Percentiles rank a stretch among this genome's conserved stretches.
These are phyloP conservation scores for Galago senegalensis DNA, from an alignment of 2,797 vertebrate genomes.

Conservation along the genomic window DNA sequence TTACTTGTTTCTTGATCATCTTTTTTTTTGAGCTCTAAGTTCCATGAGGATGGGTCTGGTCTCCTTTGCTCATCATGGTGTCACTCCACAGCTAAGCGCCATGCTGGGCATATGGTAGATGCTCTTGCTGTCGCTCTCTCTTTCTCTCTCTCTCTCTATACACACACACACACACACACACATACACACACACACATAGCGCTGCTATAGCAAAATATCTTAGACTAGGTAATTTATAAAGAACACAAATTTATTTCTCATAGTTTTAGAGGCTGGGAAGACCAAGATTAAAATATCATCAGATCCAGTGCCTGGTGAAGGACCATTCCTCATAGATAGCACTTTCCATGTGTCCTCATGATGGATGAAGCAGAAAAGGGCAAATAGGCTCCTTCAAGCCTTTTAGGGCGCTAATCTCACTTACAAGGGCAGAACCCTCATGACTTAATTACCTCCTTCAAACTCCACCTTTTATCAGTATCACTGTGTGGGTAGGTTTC, in stretches of 20 bases:
- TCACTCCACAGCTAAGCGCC: neutral
- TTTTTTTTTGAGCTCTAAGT: conserved; percentile 8
- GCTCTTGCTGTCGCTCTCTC: neutral
- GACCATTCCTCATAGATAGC: neutral
- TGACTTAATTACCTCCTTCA: neutral
- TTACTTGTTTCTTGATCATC: neutral
- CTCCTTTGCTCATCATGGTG: neutral
- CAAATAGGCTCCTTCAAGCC: neutral
- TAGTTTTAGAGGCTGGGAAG: neutral
- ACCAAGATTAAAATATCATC: neutral
- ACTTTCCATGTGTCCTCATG: neutral
- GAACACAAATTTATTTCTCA: neutral
- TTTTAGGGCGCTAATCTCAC: neutral
- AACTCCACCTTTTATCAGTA: neutral
- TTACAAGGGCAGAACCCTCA: neutral
- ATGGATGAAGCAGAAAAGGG: neutral
- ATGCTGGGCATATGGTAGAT: neutral
- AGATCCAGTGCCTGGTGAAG: neutral
- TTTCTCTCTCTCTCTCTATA: no score
- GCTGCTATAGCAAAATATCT: no score
- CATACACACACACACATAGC: no score
- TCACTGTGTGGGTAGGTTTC: neutral
- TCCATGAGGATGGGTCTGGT: neutral
- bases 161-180: no score
- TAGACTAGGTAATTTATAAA: no score